phyloP scores from a whole-genome alignment of 2,888 invertebrate genomes.

The Caenorhabditis sinica region DNA sequence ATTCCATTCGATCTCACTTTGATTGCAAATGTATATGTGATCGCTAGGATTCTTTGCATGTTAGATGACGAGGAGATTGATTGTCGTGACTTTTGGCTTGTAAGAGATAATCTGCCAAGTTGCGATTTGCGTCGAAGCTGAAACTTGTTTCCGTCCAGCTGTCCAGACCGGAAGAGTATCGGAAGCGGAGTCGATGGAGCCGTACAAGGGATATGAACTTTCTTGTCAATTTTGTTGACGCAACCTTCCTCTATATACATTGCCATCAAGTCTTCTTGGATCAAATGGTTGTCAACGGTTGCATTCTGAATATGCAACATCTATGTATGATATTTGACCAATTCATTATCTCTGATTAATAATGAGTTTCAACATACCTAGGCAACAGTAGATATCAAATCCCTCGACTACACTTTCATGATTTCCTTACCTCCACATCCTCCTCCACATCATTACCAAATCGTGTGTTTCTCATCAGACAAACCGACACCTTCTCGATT shows the following conservation, averaged over 20 bases:
- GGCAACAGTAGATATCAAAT: not conserved
- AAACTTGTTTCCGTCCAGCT: constrained; percentile 61
- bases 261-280: constrained; percentile 79
- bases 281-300: constrained; percentile 67
- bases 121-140: constrained; percentile 67
- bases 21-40: constrained; percentile 63
- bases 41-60: constrained; percentile 60
- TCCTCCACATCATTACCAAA: constrained; percentile 68
- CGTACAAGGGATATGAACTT: constrained; percentile 76
- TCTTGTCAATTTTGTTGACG: constrained; percentile 77
- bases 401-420: not conserved
- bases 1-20: constrained; percentile 69
- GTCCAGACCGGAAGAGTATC: constrained; percentile 38
- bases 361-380: too few relatives aligned
- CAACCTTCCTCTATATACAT: constrained; percentile 79
- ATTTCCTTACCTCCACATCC: constrained; percentile 51
- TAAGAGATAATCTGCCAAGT: constrained; percentile 63
- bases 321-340: not conserved
- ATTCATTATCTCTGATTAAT: not conserved
- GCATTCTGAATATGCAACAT: constrained; percentile 71
- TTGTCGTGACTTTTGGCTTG: constrained; percentile 58
- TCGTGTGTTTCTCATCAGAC: constrained; percentile 69
- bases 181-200: constrained; percentile 61
- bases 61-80: constrained; percentile 62
- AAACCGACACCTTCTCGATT: constrained; percentile 76